These are phyloP conservation scores for Polypterus bichir DNA, from an alignment of 2,113 vertebrate species.

Conservation along the genomic window DNA sequence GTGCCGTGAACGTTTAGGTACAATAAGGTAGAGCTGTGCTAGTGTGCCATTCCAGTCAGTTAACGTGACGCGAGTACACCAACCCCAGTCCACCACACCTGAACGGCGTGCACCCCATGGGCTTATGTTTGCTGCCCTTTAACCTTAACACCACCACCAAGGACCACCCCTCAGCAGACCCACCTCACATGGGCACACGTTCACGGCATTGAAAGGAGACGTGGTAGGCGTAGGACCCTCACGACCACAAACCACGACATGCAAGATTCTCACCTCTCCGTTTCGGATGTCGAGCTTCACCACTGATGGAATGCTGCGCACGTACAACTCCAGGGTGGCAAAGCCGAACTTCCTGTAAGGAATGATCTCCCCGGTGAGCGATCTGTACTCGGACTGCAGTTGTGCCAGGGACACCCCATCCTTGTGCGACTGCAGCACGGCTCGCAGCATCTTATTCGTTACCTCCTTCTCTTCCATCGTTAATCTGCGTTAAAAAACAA, in stretches of 20 bases:
- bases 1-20: too few relatives aligned
- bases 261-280: conserved; percentile 66
- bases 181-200: too few relatives aligned
- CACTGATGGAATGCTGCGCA: conserved; percentile 66
- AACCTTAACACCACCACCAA: too few relatives aligned
- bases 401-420: conserved; percentile 49
- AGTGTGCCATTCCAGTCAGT: too few relatives aligned
- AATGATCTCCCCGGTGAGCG: conserved; percentile 72
- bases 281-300: conserved; percentile 58
- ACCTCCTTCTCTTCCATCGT: conserved; percentile 69
- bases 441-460: conserved; percentile 66
- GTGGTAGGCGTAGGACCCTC: too few relatives aligned
- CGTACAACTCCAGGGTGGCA: conserved; percentile 56
- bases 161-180: too few relatives aligned
- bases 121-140: too few relatives aligned
- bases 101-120: too few relatives aligned
- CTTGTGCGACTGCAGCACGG: conserved; percentile 77
- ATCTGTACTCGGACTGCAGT: conserved; percentile 64
- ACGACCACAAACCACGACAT: neutral
- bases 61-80: too few relatives aligned
- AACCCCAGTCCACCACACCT: too few relatives aligned
- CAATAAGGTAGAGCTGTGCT: too few relatives aligned
- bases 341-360: conserved; percentile 63
- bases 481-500: conserved; percentile 5
- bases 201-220: too few relatives aligned